Percentiles rank a stretch among this genome's conserved stretches.
phyloP scores from a whole-genome alignment of 2,797 vertebrate genomes.

The Cuniculus paca region DNA sequence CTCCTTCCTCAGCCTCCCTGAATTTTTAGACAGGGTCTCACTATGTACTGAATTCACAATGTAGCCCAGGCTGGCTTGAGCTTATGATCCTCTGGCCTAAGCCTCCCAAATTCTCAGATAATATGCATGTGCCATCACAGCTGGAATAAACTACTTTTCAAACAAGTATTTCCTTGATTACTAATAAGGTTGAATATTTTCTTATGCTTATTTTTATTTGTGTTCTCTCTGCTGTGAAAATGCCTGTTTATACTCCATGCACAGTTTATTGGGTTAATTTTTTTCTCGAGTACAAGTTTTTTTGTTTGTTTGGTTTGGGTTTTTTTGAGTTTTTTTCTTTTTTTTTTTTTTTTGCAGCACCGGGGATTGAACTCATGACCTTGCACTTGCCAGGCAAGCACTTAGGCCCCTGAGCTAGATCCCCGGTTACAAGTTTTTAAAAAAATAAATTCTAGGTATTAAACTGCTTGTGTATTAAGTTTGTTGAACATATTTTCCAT shows the following conservation, averaged over 20 bases:
- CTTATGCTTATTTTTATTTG: background rate
- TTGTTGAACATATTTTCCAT: background rate
- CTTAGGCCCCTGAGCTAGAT: too few species aligned
- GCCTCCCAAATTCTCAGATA: background rate
- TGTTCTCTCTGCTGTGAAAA: background rate
- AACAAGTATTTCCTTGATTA: background rate
- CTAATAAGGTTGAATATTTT: background rate
- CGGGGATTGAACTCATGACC: too few species aligned
- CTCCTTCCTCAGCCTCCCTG: background rate
- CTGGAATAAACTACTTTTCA: background rate
- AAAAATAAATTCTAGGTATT: background rate
- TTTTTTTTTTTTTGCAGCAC: too few species aligned
- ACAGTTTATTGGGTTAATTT: background rate
- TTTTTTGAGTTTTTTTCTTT: too few species aligned
- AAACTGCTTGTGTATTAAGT: background rate
- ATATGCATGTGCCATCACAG: background rate
- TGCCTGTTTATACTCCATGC: background rate
- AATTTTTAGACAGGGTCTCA: background rate
- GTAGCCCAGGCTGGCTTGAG: background rate
- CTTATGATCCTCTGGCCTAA: background rate
- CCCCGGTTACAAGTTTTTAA: too few species aligned
- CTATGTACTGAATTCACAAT: background rate
- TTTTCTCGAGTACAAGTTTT: background rate
- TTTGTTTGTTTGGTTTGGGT: too few species aligned
- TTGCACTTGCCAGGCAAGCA: too few species aligned